These are phyloP conservation scores for Odontomachus brunneus DNA, from an alignment of 1,140 invertebrate genomes.

Conservation along the genomic window DNA sequence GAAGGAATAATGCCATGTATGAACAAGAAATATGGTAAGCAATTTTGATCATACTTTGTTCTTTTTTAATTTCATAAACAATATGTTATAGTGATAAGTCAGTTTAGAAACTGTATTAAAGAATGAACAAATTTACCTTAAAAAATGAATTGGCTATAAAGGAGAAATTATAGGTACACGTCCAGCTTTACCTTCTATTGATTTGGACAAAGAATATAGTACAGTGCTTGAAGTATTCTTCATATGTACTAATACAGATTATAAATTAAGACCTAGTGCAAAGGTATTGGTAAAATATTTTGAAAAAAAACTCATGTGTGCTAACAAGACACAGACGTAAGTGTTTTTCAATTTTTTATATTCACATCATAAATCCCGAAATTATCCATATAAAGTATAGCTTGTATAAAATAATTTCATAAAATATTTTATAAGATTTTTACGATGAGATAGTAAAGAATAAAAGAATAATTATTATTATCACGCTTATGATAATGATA, in stretches of 20 bases:
- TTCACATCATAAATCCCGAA: background rate
- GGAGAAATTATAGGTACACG: slow-evolving; percentile 86
- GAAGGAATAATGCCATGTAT: slow-evolving; percentile 30
- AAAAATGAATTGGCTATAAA: background rate
- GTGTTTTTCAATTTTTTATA: slow-evolving; percentile 63
- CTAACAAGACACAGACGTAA: slow-evolving; percentile 22
- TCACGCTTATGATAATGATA: slow-evolving; percentile 72
- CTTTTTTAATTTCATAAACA: background rate
- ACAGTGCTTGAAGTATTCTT: slow-evolving; percentile 89
- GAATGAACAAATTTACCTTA: slow-evolving; percentile 9
- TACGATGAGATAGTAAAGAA: slow-evolving; percentile 65
- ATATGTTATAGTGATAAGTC: slow-evolving; percentile 1
- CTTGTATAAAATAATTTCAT: background rate
- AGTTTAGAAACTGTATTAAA: background rate
- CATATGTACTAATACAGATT: slow-evolving; percentile 89
- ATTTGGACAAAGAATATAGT: slow-evolving; percentile 87
- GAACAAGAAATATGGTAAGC: slow-evolving; percentile 68
- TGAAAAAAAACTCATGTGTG: slow-evolving; percentile 74
- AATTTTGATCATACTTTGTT: slow-evolving; percentile 32
- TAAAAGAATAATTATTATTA: slow-evolving; percentile 77
- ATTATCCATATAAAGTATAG: background rate
- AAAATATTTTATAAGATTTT: slow-evolving; percentile 43
- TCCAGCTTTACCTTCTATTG: slow-evolving; percentile 89
- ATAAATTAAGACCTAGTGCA: slow-evolving; percentile 88
- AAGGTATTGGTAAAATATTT: slow-evolving; percentile 82